Evolutionary conservation across 2,888 invertebrate species (phyloP), one percentile per base, ranked within the genome.

Genomic region (Calameuta filiformis): DNA sequence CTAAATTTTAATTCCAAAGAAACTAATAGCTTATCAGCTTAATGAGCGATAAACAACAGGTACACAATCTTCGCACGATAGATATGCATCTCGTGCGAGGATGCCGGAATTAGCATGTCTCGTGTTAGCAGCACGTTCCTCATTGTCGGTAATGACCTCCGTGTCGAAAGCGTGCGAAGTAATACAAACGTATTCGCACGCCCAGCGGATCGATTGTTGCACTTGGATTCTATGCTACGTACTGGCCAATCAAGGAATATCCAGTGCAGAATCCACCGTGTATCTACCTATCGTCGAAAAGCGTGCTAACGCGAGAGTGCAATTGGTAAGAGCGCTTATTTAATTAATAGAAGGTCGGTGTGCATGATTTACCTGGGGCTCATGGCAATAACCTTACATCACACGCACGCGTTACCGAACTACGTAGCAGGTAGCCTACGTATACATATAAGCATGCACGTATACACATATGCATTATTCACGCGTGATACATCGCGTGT

Each of bases 371-470:
- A 82, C 77, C 69, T 68, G 77, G 31, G 76, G 74, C 76, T 68
- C 40, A 12, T 69, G 30, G 80, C 81, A 77, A 78, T 81, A 79
- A 79, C 81, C 82, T 80, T 80, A 76, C 76, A 79, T 80, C 80
- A 78, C 77, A 74, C 75, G 75, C 71, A 75, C 75, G 74, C 56
- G 73, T 68, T 68, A 73, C 68, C 75, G 68, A 68, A 6, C 40
- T 40, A 40, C 40, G 40, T 40, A 40, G 40, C 23, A 40, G 40
- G 31, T 68, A 37, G 34, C 30, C 35, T 40, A 75, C 75, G 31
- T 15, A 75, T 31, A 33, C 33, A 3, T 33, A 31, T 68, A 56
- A 75, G 30, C 33, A 69, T 40, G 40, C 56, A 69, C 73, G 75
- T 75, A 73, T 37, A 33, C 79, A 73, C n/a, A n/a, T 68, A 35